These are phyloP conservation scores for Vidua chalybeata DNA, from an alignment of 2,113 vertebrate genomes.

Conservation along the genomic window DNA sequence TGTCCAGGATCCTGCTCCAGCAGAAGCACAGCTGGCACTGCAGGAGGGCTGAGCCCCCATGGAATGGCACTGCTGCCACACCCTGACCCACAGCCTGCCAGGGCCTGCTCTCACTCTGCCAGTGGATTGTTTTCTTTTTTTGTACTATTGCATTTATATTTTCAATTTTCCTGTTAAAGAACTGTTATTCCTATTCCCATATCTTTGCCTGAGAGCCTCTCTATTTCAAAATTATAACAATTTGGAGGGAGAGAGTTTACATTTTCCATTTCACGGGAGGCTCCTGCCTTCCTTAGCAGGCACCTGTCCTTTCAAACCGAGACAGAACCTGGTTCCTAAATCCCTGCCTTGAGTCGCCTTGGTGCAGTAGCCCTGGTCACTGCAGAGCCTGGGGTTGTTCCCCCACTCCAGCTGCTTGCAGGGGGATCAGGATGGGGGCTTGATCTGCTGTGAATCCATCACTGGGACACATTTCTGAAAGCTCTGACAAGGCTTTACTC, in stretches of 20 bases:
- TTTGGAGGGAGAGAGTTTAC: background rate
- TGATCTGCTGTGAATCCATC: background rate
- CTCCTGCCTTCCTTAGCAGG: background rate
- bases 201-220: background rate
- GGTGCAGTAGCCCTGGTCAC: background rate
- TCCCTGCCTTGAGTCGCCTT: background rate
- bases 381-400: background rate
- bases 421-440: background rate
- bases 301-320: fast-evolving
- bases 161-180: background rate
- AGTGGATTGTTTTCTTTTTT: background rate
- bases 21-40: too few species aligned
- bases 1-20: too few species aligned
- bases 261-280: background rate
- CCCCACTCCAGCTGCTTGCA: background rate
- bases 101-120: too few species aligned
- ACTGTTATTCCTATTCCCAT: background rate
- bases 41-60: too few species aligned
- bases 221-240: background rate
- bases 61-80: background rate
- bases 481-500: background rate
- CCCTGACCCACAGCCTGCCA: background rate
- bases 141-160: too few species aligned
- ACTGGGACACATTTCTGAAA: background rate
- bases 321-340: background rate